Conservation (phyloP, 2,113 vertebrate species). For the Caretta caretta region DNA sequence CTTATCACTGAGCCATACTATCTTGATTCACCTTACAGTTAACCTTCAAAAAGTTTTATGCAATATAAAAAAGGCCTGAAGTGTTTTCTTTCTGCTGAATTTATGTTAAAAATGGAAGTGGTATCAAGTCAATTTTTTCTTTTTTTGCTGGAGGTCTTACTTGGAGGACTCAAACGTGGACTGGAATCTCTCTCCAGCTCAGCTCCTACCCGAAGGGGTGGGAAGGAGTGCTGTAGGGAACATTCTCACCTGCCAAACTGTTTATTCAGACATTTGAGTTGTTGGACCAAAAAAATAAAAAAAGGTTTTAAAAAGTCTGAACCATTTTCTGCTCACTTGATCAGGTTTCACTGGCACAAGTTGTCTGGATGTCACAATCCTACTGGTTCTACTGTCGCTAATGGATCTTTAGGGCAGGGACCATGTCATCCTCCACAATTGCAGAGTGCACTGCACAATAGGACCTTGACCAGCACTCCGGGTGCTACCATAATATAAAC, state of each 20-base stretch:
- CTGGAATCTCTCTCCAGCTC: neutral
- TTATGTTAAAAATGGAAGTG: neutral
- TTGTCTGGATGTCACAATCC: neutral
- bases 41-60: neutral
- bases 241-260: neutral
- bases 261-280: neutral
- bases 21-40: neutral
- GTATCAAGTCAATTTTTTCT: neutral
- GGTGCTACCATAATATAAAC: fast-evolving
- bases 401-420: neutral
- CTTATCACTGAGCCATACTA: neutral
- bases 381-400: neutral
- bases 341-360: neutral
- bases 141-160: neutral
- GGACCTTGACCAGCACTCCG: neutral
- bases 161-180: neutral
- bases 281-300: neutral
- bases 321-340: neutral
- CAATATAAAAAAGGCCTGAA: neutral
- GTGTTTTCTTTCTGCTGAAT: neutral
- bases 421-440: neutral
- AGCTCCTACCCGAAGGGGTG: neutral
- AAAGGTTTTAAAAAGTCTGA: neutral
- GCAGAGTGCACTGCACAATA: neutral
- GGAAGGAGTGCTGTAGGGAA: neutral